Base-by-base conservation (phyloP, 2,888 invertebrate genomes). In the Pyrrhia umbra region DNA sequence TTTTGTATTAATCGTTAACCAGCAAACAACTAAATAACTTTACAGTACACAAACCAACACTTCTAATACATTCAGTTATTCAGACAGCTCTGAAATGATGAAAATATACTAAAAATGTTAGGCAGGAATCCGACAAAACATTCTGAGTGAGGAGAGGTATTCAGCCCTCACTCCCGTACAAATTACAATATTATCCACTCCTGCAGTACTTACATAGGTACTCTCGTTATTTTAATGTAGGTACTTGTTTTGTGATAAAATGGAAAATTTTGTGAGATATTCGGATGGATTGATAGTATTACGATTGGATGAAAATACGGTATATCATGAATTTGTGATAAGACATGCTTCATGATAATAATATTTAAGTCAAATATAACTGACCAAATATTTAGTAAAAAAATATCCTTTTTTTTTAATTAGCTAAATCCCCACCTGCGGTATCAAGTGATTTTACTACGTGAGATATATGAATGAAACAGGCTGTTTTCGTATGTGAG, bases 101-200 rank as follows among this genome's bases (percentile, higher is more conserved):
- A 27, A 42, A 49, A 59, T 63, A 21, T 63, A 34, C 57, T 40
- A 16, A 59, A 54, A 57, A 63, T 50, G 75, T 65, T 47, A 37
- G 42, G 54, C 25, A 50, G 25, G 30, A 57, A 47, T 25, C 54
- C 62, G 27, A 67, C 71, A 57, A 64, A 56, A 61, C 57, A 52
- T 54, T 52, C 37, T 52, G 60, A 56, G 60, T 52, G 59, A 50
- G 57, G 49, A 57, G 57, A 56, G 45, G 54, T 61, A 65, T 59
- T 71, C 66, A 58, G 15, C 61, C 59, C 40, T 46, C 59, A 69
- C 50, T 56, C 57, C 60, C 62, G 42, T 60, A 74, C 70, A 77
- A 79, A 82, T 80, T 77, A 77, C 66, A 72, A 79, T 81, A 79
- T 79, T 77, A 75, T 68, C 57, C 46, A 30, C 25, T 49, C 49